These are phyloP conservation scores for Coregonus clupeaformis DNA, from an alignment of 2,113 vertebrate genomes.

Conservation along the genomic window DNA sequence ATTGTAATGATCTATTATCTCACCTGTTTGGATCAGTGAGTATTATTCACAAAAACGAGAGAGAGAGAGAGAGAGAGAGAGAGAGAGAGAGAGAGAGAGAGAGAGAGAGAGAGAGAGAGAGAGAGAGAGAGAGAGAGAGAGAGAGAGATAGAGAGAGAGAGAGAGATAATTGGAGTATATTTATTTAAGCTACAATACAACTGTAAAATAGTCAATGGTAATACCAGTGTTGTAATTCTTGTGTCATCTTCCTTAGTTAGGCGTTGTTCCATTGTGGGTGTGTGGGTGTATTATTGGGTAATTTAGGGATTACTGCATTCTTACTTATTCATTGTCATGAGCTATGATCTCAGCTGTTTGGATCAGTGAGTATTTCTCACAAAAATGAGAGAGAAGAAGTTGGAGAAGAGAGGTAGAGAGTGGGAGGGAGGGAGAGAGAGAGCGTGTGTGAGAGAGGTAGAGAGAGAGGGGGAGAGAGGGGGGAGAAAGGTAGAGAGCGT, in stretches of 20 bases:
- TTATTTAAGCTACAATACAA: neutral
- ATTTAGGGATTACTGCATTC: conserved; percentile 38
- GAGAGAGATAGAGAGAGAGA: too few species aligned
- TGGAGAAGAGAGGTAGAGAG: neutral
- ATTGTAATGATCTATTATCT: conserved; percentile 48
- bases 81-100: conserved; percentile 1
- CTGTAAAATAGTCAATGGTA: neutral
- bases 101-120: too few species aligned
- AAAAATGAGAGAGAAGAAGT: conserved; percentile 5
- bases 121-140: too few species aligned
- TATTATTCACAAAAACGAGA: neutral
- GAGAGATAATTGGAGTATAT: neutral
- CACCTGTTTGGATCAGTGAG: conserved; percentile 44
- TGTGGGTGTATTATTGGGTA: conserved; percentile 33
- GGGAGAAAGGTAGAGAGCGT: neutral
- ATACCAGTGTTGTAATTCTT: neutral
- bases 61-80: neutral
- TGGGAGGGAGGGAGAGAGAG: neutral
- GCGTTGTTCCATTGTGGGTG: neutral
- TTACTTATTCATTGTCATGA: conserved; percentile 44
- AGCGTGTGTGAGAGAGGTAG: too few species aligned
- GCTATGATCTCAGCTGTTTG: conserved; percentile 54
- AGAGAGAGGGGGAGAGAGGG: too few species aligned
- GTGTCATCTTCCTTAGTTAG: conserved; percentile 8
- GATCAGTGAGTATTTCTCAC: conserved; percentile 5